phyloP scores from a whole-genome alignment of 1,140 invertebrate species.

The Heliconius himera region DNA sequence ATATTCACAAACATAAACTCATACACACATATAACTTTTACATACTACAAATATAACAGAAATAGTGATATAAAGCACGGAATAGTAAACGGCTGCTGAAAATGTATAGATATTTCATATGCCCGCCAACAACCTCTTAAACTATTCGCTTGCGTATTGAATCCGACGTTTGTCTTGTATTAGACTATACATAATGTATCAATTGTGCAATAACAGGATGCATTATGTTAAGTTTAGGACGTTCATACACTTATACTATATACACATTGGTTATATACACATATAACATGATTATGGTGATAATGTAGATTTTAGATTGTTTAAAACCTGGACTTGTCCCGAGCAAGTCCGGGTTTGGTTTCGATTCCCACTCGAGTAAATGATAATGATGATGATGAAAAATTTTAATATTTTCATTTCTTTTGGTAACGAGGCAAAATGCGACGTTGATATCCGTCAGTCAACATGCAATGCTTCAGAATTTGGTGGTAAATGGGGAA shows the following conservation, averaged over 20 bases:
- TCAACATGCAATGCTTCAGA: not conserved
- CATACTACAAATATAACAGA: not conserved
- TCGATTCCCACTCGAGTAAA: not conserved
- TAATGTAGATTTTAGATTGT: not conserved
- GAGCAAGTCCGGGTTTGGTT: too few species aligned
- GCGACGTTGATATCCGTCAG: not conserved
- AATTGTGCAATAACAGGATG: conserved; percentile 54
- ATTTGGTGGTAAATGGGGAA: not conserved
- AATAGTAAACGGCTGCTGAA: conserved; percentile 47
- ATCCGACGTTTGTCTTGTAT: conserved; percentile 44
- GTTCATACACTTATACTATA: conserved; percentile 8
- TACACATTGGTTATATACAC: not conserved
- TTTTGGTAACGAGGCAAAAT: too few species aligned
- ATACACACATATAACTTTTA: not conserved
- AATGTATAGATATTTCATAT: conserved; percentile 44
- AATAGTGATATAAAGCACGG: conserved; percentile 30
- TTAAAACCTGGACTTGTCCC: too few species aligned
- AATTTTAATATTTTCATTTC: too few species aligned
- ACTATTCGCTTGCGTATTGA: conserved; percentile 44
- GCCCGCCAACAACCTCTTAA: conserved; percentile 55
- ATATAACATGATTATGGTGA: too few species aligned
- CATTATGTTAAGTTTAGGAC: conserved; percentile 32
- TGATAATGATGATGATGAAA: too few species aligned
- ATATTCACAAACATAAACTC: not conserved
- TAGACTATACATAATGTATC: conserved; percentile 53